Evolutionary conservation across 30 jellyfish, hydroid and myxozoan species (phyloP).

Genomic region (Nemopilema nomurai): DNA sequence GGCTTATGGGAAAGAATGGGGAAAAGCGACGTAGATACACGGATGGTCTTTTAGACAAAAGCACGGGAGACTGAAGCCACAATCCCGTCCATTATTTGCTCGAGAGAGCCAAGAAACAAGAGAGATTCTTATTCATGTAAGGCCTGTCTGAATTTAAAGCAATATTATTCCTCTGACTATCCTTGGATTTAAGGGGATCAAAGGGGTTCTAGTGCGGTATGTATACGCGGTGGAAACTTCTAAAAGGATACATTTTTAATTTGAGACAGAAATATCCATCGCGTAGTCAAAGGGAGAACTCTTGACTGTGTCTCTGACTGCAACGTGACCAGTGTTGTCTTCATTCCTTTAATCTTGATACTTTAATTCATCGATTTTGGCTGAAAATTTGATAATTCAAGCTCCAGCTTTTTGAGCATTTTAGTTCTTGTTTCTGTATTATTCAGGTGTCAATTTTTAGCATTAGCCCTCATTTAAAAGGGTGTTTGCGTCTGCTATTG

Average conservation of each 20-base stretch:
- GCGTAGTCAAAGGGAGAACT: no score
- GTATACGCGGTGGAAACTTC: neutral
- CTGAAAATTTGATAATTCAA: no score
- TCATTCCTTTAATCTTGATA: no score
- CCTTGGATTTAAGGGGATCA: neutral
- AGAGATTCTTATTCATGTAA: neutral
- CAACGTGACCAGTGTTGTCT: no score
- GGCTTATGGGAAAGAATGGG: neutral
- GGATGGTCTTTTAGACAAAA: neutral
- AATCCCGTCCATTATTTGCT: neutral
- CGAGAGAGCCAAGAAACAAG: neutral
- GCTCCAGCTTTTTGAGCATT: no score
- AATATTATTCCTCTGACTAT: neutral
- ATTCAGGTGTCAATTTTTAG: no score
- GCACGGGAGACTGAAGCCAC: neutral
- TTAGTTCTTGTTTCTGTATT: no score
- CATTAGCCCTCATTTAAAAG: no score
- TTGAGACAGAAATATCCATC: neutral
- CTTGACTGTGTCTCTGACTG: no score
- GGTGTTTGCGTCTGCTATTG: no score
- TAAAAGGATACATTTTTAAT: neutral
- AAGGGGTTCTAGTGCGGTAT: neutral
- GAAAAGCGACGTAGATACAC: neutral
- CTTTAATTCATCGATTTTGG: no score
- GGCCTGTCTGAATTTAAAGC: neutral